Evolutionary conservation across 2,888 invertebrate genomes (phyloP).

Genomic region (Pachliopta kotzebuea): DNA sequence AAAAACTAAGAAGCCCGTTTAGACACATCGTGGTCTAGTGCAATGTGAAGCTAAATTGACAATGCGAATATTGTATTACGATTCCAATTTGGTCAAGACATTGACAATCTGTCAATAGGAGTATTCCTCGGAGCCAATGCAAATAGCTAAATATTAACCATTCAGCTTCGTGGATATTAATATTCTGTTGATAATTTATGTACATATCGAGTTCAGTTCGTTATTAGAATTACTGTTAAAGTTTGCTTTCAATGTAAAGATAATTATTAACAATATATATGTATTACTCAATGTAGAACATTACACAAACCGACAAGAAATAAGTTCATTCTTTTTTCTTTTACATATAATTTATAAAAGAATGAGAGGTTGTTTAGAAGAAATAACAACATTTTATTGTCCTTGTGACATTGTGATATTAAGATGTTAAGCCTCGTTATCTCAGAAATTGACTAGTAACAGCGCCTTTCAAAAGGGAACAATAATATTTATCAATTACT

Average conservation of each 20-base stretch:
- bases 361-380: too few relatives aligned
- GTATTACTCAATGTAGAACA: too few relatives aligned
- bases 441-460: too few relatives aligned
- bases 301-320: too few relatives aligned
- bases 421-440: too few relatives aligned
- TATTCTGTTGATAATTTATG: constrained; percentile 2
- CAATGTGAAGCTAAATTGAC: not conserved
- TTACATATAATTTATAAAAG: too few relatives aligned
- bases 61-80: not conserved
- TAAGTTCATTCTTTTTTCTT: too few relatives aligned
- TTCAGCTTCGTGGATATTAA: not conserved
- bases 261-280: not conserved
- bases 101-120: not conserved
- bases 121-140: not conserved
- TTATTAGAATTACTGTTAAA: constrained; percentile 1
- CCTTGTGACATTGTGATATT: too few relatives aligned
- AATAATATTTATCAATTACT: too few relatives aligned
- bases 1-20: not conserved
- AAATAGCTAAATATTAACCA: not conserved
- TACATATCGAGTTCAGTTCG: not conserved
- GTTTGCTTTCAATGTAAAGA: not conserved
- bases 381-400: too few relatives aligned
- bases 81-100: constrained; percentile 1
- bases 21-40: not conserved
- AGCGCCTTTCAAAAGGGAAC: too few relatives aligned